Conservation (phyloP, 2,888 invertebrate species). For the Drosophila mercatorum region DNA sequence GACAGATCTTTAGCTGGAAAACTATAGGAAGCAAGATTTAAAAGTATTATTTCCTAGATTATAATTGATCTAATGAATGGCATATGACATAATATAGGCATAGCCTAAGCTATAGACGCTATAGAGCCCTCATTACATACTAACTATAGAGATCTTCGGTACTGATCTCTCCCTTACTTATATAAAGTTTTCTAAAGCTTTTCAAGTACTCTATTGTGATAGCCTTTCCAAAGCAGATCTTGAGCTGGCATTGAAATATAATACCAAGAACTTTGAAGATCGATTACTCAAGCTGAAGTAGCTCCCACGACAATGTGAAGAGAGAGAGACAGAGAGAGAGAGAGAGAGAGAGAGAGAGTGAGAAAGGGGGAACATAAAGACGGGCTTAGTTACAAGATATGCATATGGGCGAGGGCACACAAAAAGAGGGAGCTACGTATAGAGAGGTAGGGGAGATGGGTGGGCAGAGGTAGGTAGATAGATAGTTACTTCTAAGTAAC, state of each 20-base stretch:
- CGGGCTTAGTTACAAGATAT: conserved; percentile 1
- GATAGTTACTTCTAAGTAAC: conserved; percentile 40
- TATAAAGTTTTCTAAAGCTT: not conserved
- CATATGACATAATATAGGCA: not conserved
- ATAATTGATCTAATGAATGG: not conserved
- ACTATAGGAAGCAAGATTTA: no score
- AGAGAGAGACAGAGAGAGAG: not conserved
- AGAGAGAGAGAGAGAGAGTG: not conserved
- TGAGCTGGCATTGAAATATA: conserved; percentile 6
- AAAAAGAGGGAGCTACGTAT: conserved; percentile 1
- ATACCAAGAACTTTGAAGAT: conserved; percentile 14
- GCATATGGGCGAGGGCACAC: not conserved
- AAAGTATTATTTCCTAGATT: no score
- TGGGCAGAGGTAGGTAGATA: not conserved
- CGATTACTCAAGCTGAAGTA: conserved; percentile 22
- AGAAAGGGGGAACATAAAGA: not conserved
- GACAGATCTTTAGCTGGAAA: no score
- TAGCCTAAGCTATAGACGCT: not conserved
- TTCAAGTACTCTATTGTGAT: not conserved
- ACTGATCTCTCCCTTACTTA: not conserved
- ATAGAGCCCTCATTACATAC: not conserved
- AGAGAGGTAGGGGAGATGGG: not conserved
- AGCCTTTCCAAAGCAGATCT: not conserved
- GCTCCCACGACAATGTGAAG: conserved; percentile 41
- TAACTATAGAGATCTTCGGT: no score